Evolutionary conservation across 2,888 invertebrate species (phyloP).

Genomic region (Papilio protenor): DNA sequence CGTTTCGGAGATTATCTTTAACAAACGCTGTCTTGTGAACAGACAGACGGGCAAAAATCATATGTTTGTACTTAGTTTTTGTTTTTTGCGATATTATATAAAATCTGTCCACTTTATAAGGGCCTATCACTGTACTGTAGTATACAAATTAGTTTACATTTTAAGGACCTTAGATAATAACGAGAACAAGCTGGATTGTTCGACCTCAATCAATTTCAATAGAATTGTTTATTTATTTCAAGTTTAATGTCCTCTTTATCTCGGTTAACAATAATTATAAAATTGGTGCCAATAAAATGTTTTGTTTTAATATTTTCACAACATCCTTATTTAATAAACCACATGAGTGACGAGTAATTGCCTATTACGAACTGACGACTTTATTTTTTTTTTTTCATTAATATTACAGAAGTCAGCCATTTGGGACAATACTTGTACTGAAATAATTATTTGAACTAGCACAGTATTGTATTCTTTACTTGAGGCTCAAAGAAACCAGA

Average conservation of each 20-base stretch:
- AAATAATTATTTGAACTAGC: not conserved
- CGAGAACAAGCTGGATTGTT: not conserved
- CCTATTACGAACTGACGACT: constrained; percentile 5
- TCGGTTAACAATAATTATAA: not conserved
- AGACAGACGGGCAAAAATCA: no score
- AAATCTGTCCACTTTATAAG: no score
- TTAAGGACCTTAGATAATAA: not conserved
- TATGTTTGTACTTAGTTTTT: no score
- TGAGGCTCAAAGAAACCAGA: not conserved
- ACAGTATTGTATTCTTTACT: not conserved
- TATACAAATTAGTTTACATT: no score
- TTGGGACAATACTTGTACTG: not conserved
- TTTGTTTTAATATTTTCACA: not conserved
- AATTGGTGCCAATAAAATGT: constrained; percentile 5
- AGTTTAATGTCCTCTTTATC: constrained; percentile 2
- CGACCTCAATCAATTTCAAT: not conserved
- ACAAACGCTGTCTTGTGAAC: no score
- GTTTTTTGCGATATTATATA: no score
- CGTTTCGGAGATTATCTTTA: no score
- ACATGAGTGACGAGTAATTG: not conserved
- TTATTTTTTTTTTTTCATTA: constrained; percentile 6
- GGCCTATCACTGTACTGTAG: no score
- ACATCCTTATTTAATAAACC: not conserved
- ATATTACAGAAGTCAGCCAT: not conserved
- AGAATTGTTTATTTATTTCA: constrained; percentile 14